These are phyloP conservation scores for Imbricaverruca yamaguchii DNA, from an alignment of 2,888 invertebrate species.

Conservation along the genomic window DNA sequence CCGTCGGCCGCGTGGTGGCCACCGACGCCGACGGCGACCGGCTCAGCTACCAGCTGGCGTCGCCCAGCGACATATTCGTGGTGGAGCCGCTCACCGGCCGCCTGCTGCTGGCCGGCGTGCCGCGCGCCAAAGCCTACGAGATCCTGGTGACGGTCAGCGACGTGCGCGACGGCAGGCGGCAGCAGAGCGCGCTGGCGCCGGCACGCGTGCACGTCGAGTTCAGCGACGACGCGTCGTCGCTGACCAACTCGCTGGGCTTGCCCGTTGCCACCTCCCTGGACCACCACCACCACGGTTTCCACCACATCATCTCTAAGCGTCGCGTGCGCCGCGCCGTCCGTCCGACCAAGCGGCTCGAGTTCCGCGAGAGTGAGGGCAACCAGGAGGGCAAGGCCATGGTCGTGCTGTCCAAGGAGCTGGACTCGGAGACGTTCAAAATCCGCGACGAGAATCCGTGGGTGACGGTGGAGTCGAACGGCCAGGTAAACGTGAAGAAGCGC, in stretches of 20 bases:
- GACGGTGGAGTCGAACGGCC: conserved; percentile 81
- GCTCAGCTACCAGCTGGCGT: conserved; percentile 73
- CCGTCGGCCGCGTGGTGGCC: conserved; percentile 77
- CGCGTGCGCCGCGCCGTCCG: conserved; percentile 82
- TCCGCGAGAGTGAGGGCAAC: conserved; percentile 83
- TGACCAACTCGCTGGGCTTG: conserved; percentile 19
- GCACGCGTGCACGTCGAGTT: conserved; percentile 55
- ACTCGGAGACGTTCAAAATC: conserved; percentile 85
- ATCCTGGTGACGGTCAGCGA: conserved; percentile 76
- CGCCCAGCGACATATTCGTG: conserved; percentile 72
- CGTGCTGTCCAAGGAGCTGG: conserved; percentile 82
- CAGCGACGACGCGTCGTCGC: conserved; percentile 29
- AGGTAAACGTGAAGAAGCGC: conserved; percentile 88
- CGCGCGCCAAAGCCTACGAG: conserved; percentile 53
- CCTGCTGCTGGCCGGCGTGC: conserved; percentile 61
- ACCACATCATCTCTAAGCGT: conserved; percentile 51
- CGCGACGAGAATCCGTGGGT: conserved; percentile 92
- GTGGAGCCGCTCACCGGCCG: conserved; percentile 91
- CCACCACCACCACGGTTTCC: conserved; percentile 33
- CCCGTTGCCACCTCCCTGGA: background rate
- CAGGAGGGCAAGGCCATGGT: conserved; percentile 80
- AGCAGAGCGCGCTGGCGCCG: conserved; percentile 61
- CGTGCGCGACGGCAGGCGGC: conserved; percentile 59
- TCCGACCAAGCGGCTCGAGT: conserved; percentile 87
- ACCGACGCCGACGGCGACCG: conserved; percentile 85